A percentile compares a stretch with the other conserved stretches of the same genome.
Evolutionary conservation across 37 sponge, comb jelly and placozoan species (phyloP).

Genomic region (Tethya wilhelma): DNA sequence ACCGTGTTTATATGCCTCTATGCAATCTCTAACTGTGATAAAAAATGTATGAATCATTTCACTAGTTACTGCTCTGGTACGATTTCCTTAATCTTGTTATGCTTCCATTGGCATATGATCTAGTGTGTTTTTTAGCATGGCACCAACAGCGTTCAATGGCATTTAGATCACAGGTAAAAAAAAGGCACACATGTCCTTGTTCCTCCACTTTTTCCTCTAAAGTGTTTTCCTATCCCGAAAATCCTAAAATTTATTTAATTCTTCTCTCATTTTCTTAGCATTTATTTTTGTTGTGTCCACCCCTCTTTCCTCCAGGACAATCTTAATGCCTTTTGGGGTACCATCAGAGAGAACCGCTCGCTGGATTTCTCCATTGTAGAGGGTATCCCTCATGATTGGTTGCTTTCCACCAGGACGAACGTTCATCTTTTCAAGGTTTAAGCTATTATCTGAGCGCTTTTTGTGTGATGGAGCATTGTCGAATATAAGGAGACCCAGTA

Average conservation of each 20-base stretch:
- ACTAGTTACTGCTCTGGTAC: too few species aligned
- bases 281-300: slow-evolving; percentile 38
- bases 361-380: slow-evolving; percentile 25
- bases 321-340: slow-evolving; percentile 35
- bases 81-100: too few species aligned
- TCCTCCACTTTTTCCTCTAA: too few species aligned
- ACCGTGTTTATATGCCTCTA: too few species aligned
- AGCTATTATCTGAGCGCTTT: slow-evolving; percentile 25
- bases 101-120: slow-evolving; percentile 28
- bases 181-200: neutral
- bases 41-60: too few species aligned
- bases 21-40: too few species aligned
- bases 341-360: slow-evolving; percentile 24
- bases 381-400: slow-evolving; percentile 52
- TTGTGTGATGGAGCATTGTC: slow-evolving; percentile 54
- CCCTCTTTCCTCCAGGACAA: slow-evolving; percentile 51
- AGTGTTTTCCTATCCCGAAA: neutral
- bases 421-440: slow-evolving; percentile 50
- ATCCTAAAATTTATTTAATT: slow-evolving; percentile 18
- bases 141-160: slow-evolving; percentile 40
- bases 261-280: slow-evolving; percentile 6
- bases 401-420: slow-evolving; percentile 52
- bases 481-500: slow-evolving; percentile 50
- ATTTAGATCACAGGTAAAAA: slow-evolving; percentile 40
- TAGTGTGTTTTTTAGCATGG: slow-evolving; percentile 37